Percentiles rank a stretch among this genome's conserved stretches.
Conservation (phyloP, 2,797 vertebrate genomes). For the Melanotaenia trifasciata region DNA sequence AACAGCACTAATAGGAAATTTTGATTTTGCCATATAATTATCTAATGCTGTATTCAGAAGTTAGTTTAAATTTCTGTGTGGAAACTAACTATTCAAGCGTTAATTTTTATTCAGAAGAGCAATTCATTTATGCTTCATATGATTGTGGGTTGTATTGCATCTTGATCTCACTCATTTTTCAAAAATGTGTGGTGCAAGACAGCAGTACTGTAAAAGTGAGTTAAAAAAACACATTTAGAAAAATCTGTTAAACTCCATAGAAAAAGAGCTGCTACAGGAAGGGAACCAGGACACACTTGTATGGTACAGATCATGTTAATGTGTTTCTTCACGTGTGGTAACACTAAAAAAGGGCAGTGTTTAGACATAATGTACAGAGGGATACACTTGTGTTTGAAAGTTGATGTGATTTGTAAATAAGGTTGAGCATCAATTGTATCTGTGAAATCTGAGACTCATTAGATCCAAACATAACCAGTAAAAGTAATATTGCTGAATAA, state of each 20-base stretch:
- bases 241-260: no score
- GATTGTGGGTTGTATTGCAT: not conserved
- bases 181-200: not conserved
- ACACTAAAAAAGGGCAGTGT: no score
- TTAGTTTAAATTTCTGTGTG: not conserved
- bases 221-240: no score
- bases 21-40: no score
- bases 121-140: not conserved
- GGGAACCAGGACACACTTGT: no score
- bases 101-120: not conserved
- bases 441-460: not conserved
- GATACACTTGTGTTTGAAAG: not conserved
- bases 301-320: not conserved
- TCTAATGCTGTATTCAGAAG: not conserved
- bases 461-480: not conserved
- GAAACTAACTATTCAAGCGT: not conserved
- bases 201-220: no score
- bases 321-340: not conserved
- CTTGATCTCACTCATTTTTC: not conserved
- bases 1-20: no score
- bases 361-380: no score
- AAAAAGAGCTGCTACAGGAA: no score
- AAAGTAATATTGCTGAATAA: not conserved
- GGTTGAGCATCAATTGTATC: no score
- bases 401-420: not conserved